A percentile compares a stretch with the other conserved stretches of the same genome.
Evolutionary conservation across 2,113 vertebrate genomes (phyloP).

Genomic region (Daboia siamensis): DNA sequence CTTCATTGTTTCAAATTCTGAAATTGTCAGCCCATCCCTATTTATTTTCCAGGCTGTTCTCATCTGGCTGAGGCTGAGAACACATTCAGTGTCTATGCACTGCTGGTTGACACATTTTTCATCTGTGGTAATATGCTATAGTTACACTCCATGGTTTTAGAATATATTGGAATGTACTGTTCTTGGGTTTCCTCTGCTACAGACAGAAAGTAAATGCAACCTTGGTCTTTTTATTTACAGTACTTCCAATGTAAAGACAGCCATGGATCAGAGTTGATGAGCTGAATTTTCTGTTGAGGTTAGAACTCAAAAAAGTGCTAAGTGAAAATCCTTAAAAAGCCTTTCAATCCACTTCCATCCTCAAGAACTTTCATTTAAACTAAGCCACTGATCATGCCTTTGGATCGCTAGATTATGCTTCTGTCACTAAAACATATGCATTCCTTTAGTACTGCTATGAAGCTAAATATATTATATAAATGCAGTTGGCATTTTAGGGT

Average conservation of each 20-base stretch:
- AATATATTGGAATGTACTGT: slow-evolving; percentile 25
- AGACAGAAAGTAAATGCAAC: slow-evolving; percentile 11
- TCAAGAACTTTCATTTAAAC: accelerated
- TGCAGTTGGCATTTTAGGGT: slow-evolving; percentile 1
- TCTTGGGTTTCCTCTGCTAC: slow-evolving; percentile 9
- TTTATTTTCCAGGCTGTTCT: slow-evolving; percentile 40
- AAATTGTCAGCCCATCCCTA: not conserved
- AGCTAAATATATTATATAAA: slow-evolving; percentile 20
- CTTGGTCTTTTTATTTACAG: not conserved
- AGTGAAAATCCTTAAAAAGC: accelerated
- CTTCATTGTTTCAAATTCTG: slow-evolving; percentile 1
- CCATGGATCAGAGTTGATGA: not conserved
- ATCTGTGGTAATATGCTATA: slow-evolving; percentile 3
- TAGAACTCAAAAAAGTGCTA: accelerated
- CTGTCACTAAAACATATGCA: not conserved
- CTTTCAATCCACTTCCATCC: not conserved
- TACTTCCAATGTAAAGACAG: not conserved
- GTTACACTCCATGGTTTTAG: slow-evolving; percentile 27
- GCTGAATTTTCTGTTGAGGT: accelerated
- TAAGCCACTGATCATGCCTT: not conserved
- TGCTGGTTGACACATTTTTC: slow-evolving; percentile 50
- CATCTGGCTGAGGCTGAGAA: slow-evolving; percentile 44
- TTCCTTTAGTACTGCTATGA: slow-evolving; percentile 27
- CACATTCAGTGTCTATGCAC: slow-evolving; percentile 62
- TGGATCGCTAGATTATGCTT: accelerated